Evolutionary conservation across 2,797 vertebrate genomes (phyloP).

Genomic region (Antennarius maculatus): DNA sequence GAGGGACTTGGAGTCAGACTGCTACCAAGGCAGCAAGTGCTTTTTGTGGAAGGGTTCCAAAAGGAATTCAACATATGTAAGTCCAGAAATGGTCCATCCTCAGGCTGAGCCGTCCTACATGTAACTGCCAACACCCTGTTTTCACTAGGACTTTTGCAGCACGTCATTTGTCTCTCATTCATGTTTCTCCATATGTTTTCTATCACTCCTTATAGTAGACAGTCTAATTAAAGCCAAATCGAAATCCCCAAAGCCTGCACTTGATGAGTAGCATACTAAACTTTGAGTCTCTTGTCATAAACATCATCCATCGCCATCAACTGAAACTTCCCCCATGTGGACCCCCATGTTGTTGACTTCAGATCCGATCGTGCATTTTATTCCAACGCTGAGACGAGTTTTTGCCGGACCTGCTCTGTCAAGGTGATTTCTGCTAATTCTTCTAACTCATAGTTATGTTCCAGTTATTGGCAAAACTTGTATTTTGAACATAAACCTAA

Average conservation of each 20-base stretch:
- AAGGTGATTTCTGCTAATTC: too few relatives aligned
- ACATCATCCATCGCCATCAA: neutral
- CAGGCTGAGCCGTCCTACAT: conserved; percentile 2
- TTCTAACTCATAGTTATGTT: too few relatives aligned
- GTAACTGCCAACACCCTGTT: conserved; percentile 4
- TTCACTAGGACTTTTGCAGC: conserved; percentile 14
- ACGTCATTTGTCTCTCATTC: neutral
- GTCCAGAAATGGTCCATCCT: conserved; percentile 5
- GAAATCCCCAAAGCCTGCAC: neutral
- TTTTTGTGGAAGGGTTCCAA: conserved; percentile 53
- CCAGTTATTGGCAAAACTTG: too few relatives aligned
- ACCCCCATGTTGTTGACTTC: neutral
- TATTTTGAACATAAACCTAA: too few relatives aligned
- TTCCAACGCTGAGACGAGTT: neutral
- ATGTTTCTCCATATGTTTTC: conserved; percentile 12
- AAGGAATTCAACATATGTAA: conserved; percentile 42
- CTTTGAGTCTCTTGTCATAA: neutral
- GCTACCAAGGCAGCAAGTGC: conserved; percentile 41
- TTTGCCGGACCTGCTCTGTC: neutral
- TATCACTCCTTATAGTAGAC: neutral
- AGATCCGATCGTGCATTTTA: neutral
- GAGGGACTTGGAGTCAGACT: conserved; percentile 48
- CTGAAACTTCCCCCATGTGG: neutral
- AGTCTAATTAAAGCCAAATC: conserved; percentile 1
- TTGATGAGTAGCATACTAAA: neutral